A percentile compares a stretch with the other conserved stretches of the same genome.
phyloP scores from a whole-genome alignment of 1,140 invertebrate genomes.

The Drusus annulatus region DNA sequence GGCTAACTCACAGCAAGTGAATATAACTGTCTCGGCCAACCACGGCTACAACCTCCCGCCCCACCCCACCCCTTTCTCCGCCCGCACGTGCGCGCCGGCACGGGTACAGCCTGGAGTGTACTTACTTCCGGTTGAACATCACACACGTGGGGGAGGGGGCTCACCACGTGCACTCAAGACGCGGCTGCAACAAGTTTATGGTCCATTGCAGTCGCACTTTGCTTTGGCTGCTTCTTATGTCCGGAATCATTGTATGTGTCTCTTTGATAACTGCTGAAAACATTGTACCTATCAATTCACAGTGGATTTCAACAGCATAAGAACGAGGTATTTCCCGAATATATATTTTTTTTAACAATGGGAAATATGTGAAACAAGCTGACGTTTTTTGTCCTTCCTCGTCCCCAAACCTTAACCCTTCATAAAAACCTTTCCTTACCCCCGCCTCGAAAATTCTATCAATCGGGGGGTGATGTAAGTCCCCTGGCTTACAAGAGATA shows the following conservation, averaged over 20 bases:
- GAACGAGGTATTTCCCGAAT: too few relatives aligned
- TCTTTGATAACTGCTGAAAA: too few relatives aligned
- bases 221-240: neutral
- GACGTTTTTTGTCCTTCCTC: too few relatives aligned
- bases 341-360: too few relatives aligned
- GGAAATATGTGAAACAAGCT: too few relatives aligned
- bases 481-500: too few relatives aligned
- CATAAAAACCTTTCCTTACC: too few relatives aligned
- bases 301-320: too few relatives aligned
- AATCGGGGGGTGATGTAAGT: too few relatives aligned
- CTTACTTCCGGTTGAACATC: constrained; percentile 12
- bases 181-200: constrained; percentile 34
- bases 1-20: constrained; percentile 1
- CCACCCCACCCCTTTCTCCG: neutral
- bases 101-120: neutral
- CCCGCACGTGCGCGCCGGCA: neutral
- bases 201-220: neutral
- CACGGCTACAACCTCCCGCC: neutral
- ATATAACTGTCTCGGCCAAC: constrained; percentile 27
- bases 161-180: constrained; percentile 17
- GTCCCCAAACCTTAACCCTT: too few relatives aligned
- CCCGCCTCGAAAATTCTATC: too few relatives aligned
- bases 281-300: too few relatives aligned
- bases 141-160: neutral
- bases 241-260: neutral